Base-by-base conservation (phyloP, 1,140 invertebrate genomes). In the Dendroctonus ponderosae region DNA sequence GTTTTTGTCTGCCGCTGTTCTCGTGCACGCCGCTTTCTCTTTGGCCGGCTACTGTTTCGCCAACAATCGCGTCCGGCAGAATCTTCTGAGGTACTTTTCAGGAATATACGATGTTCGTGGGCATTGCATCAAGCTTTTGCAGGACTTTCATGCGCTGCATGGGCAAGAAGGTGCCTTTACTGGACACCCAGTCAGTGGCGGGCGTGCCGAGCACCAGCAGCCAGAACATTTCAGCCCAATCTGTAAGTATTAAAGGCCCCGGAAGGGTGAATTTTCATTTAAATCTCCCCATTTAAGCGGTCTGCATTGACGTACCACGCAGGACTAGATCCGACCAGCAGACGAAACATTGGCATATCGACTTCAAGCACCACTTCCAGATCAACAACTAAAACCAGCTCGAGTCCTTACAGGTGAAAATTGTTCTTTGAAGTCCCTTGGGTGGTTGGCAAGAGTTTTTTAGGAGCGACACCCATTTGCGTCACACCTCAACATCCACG, bases 351-450 rank as follows among this genome's bases (percentile, higher is more conserved):
- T 67, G 94, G 94, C 26, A 96, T 97, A 66, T 97, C 94, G n/a
- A 94, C 93, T 0, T 94, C 93, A 0, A 95, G 92, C 62, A 97
- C 94, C 0, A 98, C 94, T 2, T 96, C 93, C 11, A 82, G 93
- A 59, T 96, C 94, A 42, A 97, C 94, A 5, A 94, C 92, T 42
- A 97, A 97, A 79, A 96, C 93, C 7, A 91, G 91, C 72, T 94
- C 92, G 37, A 95, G 92, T 79, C 92, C 93, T 7, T 96, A 96
- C 74, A 87, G 87, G 81, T 86, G 80, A 63, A 76, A 12, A 50
- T 0, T 39, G 42, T 54, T n/a, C 54, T 14, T 53, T 5, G 14
- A 2, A 2, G 26, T 26, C 26, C 26, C 26, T 26, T 26, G 26
- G 26, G 1, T 26, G 26, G 26, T 26, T 26, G 3, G 26, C 26